These are phyloP conservation scores for Mechanitis mazaeus DNA, from an alignment of 2,888 invertebrate species.

Conservation along the genomic window DNA sequence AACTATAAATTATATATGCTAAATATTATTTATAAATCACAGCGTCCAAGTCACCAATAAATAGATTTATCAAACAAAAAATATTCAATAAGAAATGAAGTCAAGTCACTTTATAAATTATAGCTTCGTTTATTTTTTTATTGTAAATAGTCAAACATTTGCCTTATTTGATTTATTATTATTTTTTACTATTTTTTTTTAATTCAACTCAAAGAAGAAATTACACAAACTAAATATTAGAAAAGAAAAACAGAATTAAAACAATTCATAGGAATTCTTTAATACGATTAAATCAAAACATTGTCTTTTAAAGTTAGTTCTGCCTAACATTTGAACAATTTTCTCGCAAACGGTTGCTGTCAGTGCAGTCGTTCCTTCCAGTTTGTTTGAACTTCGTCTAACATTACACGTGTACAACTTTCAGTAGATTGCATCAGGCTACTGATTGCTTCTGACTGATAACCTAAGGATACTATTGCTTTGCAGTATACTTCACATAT, in stretches of 20 bases:
- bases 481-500: background rate
- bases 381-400: constrained; percentile 33
- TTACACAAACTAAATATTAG: too few species aligned
- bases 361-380: constrained; percentile 34
- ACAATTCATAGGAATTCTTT: too few species aligned
- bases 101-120: too few species aligned
- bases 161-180: too few species aligned
- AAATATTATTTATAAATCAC: constrained; percentile 6
- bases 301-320: constrained; percentile 18
- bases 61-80: constrained; percentile 20
- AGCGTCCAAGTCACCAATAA: constrained; percentile 14
- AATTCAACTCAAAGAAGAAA: too few species aligned
- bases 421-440: constrained; percentile 22
- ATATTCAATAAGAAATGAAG: background rate
- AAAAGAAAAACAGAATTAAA: too few species aligned
- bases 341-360: constrained; percentile 53
- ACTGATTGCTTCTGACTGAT: constrained; percentile 20
- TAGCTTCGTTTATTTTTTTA: too few species aligned
- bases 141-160: too few species aligned
- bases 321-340: constrained; percentile 43
- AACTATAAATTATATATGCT: background rate
- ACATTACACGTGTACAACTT: constrained; percentile 21
- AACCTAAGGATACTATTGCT: constrained; percentile 7
- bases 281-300: background rate
- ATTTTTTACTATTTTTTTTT: too few species aligned